Percentiles rank a stretch among this genome's conserved stretches.
These are phyloP conservation scores for Paramuricea clavata DNA, from an alignment of 92 coral and sea anemone genomes.

Conservation along the genomic window DNA sequence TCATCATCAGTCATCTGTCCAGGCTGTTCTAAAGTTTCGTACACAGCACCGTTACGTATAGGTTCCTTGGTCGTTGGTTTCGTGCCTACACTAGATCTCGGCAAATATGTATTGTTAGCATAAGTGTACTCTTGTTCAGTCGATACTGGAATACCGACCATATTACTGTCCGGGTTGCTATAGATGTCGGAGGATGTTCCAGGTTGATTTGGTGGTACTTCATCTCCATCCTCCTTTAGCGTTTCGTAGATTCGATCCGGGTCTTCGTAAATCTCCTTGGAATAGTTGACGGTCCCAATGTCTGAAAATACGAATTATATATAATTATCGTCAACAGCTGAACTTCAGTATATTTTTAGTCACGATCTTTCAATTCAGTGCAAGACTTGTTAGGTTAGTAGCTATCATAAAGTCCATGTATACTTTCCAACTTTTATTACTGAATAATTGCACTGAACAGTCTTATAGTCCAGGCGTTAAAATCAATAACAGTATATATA, in stretches of 20 bases:
- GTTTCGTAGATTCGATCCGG: conserved; percentile 15
- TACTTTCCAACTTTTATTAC: too few species aligned
- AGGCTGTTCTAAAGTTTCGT: neutral
- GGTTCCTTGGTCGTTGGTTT: neutral
- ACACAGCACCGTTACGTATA: neutral
- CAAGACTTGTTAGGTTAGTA: too few species aligned
- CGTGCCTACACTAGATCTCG: neutral
- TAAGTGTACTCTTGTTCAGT: neutral
- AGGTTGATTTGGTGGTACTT: neutral
- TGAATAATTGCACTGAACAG: too few species aligned
- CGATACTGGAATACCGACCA: neutral
- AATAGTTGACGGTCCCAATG: neutral
- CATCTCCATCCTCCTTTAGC: neutral
- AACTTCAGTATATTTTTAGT: neutral
- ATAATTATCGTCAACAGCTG: neutral
- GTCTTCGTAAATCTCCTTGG: conserved; percentile 11
- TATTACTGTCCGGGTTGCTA: neutral
- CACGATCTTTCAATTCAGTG: too few species aligned
- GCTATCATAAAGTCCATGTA: too few species aligned
- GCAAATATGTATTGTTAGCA: neutral
- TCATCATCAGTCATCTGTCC: neutral
- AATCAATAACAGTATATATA: too few species aligned
- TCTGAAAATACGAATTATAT: neutral
- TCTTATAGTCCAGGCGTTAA: too few species aligned
- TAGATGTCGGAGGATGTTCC: neutral